A percentile compares a stretch with the other conserved stretches of the same genome.
Conservation (phyloP, 2,797 vertebrate species). For the Gadopsis bispinosus region DNA sequence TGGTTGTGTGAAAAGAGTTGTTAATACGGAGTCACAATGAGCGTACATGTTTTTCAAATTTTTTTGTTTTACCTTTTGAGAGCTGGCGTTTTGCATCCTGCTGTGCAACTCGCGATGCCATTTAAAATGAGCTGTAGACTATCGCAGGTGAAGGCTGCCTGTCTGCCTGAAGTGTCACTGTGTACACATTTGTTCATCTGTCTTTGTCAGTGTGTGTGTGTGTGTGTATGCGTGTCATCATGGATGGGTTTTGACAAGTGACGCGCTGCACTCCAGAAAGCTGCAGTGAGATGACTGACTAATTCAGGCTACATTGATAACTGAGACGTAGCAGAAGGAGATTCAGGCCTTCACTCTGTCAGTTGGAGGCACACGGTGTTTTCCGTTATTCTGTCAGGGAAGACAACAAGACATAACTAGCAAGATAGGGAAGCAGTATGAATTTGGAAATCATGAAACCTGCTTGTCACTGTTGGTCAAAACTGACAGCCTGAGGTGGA, state of each 20-base stretch:
- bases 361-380: conserved; percentile 56
- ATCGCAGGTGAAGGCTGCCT: conserved; percentile 69
- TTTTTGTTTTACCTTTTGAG: conserved; percentile 52
- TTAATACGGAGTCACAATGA: conserved; percentile 53
- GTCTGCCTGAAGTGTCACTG: conserved; percentile 69
- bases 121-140: conserved; percentile 75
- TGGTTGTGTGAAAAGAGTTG: conserved; percentile 18
- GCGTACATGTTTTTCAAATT: conserved; percentile 29
- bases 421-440: conserved; percentile 31
- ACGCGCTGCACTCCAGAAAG: conserved; percentile 68
- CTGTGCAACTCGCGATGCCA: conserved; percentile 69
- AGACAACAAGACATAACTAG: conserved; percentile 68
- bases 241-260: conserved; percentile 78
- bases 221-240: conserved; percentile 33
- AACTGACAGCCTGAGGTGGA: conserved; percentile 62
- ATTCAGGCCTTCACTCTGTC: conserved; percentile 72
- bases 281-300: conserved; percentile 70
- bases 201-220: conserved; percentile 47
- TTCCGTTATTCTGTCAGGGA: conserved; percentile 65
- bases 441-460: conserved; percentile 66
- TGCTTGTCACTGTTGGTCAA: conserved; percentile 61
- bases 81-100: conserved; percentile 67
- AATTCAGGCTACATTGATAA: conserved; percentile 72
- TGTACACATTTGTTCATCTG: conserved; percentile 52
- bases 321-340: conserved; percentile 63